Base-by-base conservation (phyloP, 2,113 vertebrate species). In the Prochilodus magdalenae region DNA sequence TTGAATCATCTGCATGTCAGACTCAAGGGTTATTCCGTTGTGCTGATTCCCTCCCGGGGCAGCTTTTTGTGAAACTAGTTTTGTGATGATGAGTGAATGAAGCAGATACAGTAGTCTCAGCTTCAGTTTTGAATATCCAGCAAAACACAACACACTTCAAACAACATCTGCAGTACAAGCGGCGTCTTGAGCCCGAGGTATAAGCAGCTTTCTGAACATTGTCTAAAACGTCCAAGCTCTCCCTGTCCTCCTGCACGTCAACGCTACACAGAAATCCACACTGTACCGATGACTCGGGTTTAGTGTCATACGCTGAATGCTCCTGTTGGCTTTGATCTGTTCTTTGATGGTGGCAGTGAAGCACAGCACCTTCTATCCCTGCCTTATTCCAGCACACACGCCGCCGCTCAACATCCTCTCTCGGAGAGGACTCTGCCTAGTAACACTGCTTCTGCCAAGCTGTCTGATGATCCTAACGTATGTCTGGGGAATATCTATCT, bases 401-500 rank as follows among this genome's bases (percentile, higher is more conserved):
- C 65, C 10, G 30, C 16, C 20, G 63, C 63, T 15, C 27, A 30
- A 14, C 27, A 14, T 18, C 20, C 47, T 57, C 26, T 36, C 5
- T 15, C 24, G 53, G 27, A 12, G 30, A 30, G 14, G 12, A 16
- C 3, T 70, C 36, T 49, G 66, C 76, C 76, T 22, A 16, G 44
- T 53, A 66, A 66, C 1, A 22, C 62, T n/a, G 18, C 29, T 63
- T 29, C 77, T 20, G 51, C 16, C 66, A 70, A 79, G 70, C 65
- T 55, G 47, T 36, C n/a, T 55, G 30, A 70, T 12, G 51, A 69
- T 69, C 55, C 29, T 36, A 70, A 70, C 14, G 16, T 10, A 16
- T 70, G 29, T 70, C 77, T 1, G 29, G 51, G 66, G 30, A 79
- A 78, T 69, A 55, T 65, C 49, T 36, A 24, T 78, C 33, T 55